A percentile compares a stretch with the other conserved stretches of the same genome.
Conservation (phyloP, 2,113 vertebrate genomes). For the Lophura nycthemera region DNA sequence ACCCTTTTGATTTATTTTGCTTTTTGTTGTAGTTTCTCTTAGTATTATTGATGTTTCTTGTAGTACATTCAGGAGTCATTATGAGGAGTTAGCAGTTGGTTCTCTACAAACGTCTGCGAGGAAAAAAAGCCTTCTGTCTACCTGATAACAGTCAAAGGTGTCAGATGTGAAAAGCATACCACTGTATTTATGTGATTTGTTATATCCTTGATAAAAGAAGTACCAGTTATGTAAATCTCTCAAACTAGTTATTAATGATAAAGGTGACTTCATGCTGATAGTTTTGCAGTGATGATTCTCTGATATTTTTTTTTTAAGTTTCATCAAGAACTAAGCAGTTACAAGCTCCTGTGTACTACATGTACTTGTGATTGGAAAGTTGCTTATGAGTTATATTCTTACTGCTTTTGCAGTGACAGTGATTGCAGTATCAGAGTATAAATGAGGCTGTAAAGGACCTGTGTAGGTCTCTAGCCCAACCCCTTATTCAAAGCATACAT, state of each 20-base stretch:
- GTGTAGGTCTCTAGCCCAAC: not conserved
- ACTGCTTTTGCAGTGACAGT: not conserved
- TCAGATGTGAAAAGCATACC: not conserved
- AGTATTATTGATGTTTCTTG: not conserved
- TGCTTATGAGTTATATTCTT: not conserved
- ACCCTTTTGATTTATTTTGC: accelerated
- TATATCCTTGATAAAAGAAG: not conserved
- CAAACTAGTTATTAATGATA: not conserved
- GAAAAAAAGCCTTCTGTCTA: accelerated
- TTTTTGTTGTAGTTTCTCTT: not conserved
- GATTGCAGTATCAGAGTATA: not conserved
- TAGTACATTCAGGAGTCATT: not conserved
- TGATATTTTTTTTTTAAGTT: not conserved
- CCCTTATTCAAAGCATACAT: not conserved
- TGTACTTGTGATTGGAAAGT: not conserved
- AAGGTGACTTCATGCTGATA: not conserved
- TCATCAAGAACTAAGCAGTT: not conserved
- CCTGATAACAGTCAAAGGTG: not conserved
- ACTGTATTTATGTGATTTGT: not conserved
- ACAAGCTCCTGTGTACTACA: not conserved
- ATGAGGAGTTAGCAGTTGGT: not conserved
- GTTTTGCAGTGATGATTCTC: not conserved
- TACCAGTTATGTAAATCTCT: not conserved
- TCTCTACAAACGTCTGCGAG: not conserved
- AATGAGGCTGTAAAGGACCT: not conserved